Base-by-base conservation (phyloP, 2,113 vertebrate genomes). In the Spizaetus ornatus region DNA sequence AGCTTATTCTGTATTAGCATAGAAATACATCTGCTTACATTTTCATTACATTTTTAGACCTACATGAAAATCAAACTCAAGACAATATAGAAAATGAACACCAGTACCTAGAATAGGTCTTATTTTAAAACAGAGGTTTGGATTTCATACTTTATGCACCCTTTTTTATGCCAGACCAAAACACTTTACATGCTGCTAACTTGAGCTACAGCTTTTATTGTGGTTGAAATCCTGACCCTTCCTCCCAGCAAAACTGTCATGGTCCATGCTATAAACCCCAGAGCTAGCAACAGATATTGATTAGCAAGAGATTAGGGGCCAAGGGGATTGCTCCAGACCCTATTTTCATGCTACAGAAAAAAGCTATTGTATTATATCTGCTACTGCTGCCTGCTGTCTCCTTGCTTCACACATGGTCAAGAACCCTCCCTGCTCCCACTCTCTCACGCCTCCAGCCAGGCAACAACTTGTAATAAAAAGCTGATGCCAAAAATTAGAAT, bases 371-470 rank as follows among this genome's bases (percentile, higher is more conserved):
- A 43, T 81, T 83, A 15, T 78, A 95, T 67, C 88, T 90, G 92
- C 92, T 95, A 47, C 92, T 71, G 74, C 86, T 69, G 82, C 65
- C 65, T 94, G 69, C 71, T 26, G 3, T 47, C 93, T 87, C 66
- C 56, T 87, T 19, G 6, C 53, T 89, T 69, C 92, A 90, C 90
- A 95, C 85, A 90, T 43, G 88, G 90, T 52, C 5, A 7, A 94
- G 82, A 96, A 52, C 65, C 52, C 76, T 93, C 76, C 55, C 80
- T 67, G 80, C 61, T 94, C 88, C 72, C 90, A 79, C 70, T 92
- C 82, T 94, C 97, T 95, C 95, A 95, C 6, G 80, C 92, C 92
- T 96, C 88, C 88, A 97, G 82, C 82, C 90, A 94, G 90, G 91
- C 90, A 97, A 74, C 76, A 88, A 76, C 69, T 93, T 69, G 52